Conservation (phyloP, 2,888 invertebrate species). For the Drosophila fulvimacula region DNA sequence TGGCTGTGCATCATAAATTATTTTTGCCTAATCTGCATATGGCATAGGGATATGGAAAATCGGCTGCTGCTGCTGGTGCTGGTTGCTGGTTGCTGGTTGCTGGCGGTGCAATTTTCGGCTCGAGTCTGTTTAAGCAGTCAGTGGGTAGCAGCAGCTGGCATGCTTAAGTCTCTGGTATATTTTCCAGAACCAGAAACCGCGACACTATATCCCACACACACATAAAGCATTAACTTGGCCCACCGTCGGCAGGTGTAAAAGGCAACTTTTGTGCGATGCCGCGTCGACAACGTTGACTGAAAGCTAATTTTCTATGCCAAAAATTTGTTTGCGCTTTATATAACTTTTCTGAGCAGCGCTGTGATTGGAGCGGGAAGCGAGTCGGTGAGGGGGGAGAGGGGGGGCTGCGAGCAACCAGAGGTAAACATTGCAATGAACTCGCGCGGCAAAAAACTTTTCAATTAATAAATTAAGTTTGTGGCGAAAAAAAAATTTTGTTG, state of each 20-base stretch:
- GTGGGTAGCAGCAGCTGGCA: conserved; percentile 3
- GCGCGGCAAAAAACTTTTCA: conserved; percentile 66
- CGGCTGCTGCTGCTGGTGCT: conserved; percentile 3
- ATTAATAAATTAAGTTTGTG: conserved; percentile 71
- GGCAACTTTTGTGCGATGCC: conserved; percentile 35
- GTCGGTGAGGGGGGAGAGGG: not conserved
- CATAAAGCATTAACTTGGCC: conserved; percentile 11
- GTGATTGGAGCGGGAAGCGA: conserved; percentile 3
- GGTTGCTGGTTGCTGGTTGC: not conserved
- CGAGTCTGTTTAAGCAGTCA: conserved; percentile 20
- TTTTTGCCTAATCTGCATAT: conserved; percentile 72
- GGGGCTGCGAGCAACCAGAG: not conserved
- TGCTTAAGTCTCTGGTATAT: conserved; percentile 50
- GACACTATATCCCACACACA: conserved; percentile 27
- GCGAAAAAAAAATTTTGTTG: conserved; percentile 39
- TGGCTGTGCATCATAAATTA: conserved; percentile 67
- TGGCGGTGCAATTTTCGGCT: conserved; percentile 18
- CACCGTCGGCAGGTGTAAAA: conserved; percentile 46
- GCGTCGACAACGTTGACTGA: conserved; percentile 57
- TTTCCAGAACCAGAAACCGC: conserved; percentile 39
- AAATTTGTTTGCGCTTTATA: conserved; percentile 58
- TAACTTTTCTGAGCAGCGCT: conserved; percentile 57
- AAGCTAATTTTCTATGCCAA: conserved; percentile 66
- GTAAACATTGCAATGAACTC: conserved; percentile 42
- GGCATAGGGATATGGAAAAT: conserved; percentile 47